phyloP scores from a whole-genome alignment of 2,888 invertebrate species.

The Crematogaster levior region DNA sequence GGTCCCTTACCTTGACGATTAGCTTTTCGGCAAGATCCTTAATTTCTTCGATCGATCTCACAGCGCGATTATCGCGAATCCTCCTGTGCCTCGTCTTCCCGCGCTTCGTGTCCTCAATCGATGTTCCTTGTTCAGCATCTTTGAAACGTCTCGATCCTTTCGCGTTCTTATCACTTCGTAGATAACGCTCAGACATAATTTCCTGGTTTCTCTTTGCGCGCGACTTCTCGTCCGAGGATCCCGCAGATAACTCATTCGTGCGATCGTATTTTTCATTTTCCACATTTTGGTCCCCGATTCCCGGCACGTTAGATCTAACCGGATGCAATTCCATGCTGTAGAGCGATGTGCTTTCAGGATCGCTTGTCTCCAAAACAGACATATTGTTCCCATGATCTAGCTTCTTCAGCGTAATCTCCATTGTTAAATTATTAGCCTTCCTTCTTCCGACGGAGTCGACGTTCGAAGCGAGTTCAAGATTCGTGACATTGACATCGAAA shows the following conservation, averaged over 20 bases:
- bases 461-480: not conserved
- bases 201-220: slow-evolving; percentile 57
- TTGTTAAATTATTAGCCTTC: not conserved
- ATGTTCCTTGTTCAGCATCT: not conserved
- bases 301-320: not conserved
- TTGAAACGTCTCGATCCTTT: not conserved
- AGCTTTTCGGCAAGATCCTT: slow-evolving; percentile 73
- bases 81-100: not conserved
- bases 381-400: not conserved
- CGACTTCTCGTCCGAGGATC: slow-evolving; percentile 28
- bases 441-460: not conserved
- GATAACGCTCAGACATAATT: not conserved
- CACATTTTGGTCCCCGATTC: not conserved
- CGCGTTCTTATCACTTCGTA: not conserved
- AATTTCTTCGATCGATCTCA: slow-evolving; percentile 73
- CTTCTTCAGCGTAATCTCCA: not conserved
- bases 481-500: not conserved
- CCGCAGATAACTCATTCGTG: not conserved
- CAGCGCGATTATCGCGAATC: slow-evolving; percentile 42
- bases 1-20: slow-evolving; percentile 71
- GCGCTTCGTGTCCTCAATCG: not conserved
- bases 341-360: not conserved
- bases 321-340: not conserved
- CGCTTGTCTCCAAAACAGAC: not conserved
- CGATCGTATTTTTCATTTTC: not conserved